Evolutionary conservation across 2,113 vertebrate species (phyloP).

Genomic region (Amazona guildingii): DNA sequence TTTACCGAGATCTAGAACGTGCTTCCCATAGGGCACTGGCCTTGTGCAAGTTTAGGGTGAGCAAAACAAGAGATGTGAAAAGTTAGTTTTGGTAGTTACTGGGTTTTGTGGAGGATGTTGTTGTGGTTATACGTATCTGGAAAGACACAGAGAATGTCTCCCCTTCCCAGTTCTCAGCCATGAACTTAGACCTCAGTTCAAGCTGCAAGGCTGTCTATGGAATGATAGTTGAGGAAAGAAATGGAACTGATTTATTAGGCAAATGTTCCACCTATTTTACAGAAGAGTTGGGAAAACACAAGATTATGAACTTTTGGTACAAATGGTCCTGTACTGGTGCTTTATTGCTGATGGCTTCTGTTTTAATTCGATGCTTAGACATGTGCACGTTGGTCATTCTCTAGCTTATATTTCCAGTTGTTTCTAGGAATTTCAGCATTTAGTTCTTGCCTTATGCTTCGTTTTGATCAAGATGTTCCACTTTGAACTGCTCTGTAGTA

Average conservation of each 20-base stretch:
- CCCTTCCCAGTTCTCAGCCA: neutral
- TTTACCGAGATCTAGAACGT: neutral
- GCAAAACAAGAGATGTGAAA: neutral
- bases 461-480: neutral
- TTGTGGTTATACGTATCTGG: neutral
- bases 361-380: neutral
- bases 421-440: neutral
- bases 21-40: neutral
- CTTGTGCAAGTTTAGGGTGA: neutral
- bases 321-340: neutral
- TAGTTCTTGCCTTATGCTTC: neutral
- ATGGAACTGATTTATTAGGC: neutral
- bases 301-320: neutral
- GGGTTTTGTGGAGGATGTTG: neutral
- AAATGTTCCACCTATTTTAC: neutral
- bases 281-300: neutral
- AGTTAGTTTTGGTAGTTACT: neutral
- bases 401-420: neutral
- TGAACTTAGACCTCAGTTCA: neutral
- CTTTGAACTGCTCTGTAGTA: neutral
- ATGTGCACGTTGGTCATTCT: neutral
- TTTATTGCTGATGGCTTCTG: neutral
- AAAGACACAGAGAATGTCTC: neutral
- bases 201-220: neutral
- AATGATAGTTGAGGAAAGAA: neutral